Base-by-base conservation (phyloP, 2,888 invertebrate species). In the Drosophila sordidapex region DNA sequence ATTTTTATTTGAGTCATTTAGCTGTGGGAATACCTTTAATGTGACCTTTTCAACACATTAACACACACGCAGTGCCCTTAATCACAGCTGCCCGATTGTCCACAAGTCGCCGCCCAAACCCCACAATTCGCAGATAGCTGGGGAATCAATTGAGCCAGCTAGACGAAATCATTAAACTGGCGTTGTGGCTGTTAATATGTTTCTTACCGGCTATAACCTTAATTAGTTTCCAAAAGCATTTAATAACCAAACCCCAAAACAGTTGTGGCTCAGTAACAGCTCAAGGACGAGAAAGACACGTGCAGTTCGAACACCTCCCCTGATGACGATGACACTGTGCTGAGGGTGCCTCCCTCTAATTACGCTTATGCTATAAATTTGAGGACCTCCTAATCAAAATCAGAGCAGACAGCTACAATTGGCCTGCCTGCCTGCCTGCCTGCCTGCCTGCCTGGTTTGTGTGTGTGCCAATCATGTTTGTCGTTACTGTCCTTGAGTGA, bases 161-260 rank as follows among this genome's bases (percentile, higher is more conserved):
- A 64, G 76, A 70, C 80, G 35, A 46, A 63, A 46, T 51, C 57
- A 67, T 62, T 67, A 51, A 49, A 66, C 59, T 78, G 58, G 49
- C 53, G 35, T 54, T 60, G 66, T 36, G 48, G 63, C 57, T 61
- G 72, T 62, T 65, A 49, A 43, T 58, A 25, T n/a, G 54, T 36
- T 58, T 69, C 57, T 63, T 71, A 69, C 60, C 67, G 62, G 59
- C 70, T 74, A 49, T 75, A 82, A 75, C 81, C 77, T 83, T 90
- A 91, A 89, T 89, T 87, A 89, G 90, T 73, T 64, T 72, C 85
- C 71, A 80, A 87, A 74, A 74, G 64, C 76, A 81, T 88, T 90
- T 90, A 88, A 86, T 88, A 88, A 70, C 66, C 76, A 60, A 63
- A 67, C 74, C 61, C 74, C 70, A n/a, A 76, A 76, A 61, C 40